Percentiles rank a stretch among this genome's conserved stretches.
Evolutionary conservation across 2,888 invertebrate genomes (phyloP).

Genomic region (Dryococelus australis): DNA sequence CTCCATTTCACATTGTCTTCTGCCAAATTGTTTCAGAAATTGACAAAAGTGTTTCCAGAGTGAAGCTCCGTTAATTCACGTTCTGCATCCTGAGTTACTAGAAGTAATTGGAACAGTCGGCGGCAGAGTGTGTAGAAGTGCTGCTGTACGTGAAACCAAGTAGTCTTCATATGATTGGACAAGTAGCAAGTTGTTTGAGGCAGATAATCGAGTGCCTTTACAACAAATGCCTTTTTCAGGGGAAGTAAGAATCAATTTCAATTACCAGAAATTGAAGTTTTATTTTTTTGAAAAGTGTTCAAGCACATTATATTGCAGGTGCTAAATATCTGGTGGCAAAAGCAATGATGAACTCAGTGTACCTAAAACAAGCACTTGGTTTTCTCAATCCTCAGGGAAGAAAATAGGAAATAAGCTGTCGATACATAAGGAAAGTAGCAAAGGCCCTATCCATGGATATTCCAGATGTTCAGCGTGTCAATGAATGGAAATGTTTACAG

Average conservation of each 20-base stretch:
- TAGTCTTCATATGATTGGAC: not conserved
- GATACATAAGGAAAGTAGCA: not conserved
- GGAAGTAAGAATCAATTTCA: not conserved
- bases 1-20: not conserved
- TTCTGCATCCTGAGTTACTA: not conserved
- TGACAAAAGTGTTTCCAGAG: not conserved
- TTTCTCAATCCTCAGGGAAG: not conserved
- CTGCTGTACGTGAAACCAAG: not conserved
- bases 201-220: not conserved
- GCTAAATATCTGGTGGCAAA: not conserved
- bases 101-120: not conserved
- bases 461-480: not conserved
- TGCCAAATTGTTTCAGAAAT: slow-evolving; percentile 1
- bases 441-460: not conserved
- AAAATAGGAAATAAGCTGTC: not conserved
- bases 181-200: slow-evolving; percentile 10
- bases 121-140: not conserved
- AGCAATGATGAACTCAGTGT: not conserved
- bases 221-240: not conserved
- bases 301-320: not conserved
- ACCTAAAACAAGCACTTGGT: not conserved
- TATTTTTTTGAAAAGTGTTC: not conserved
- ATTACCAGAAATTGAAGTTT: not conserved
- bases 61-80: not conserved
- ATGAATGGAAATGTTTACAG: not conserved